These are phyloP conservation scores for Campoletis raptor DNA, from an alignment of 2,888 invertebrate genomes.

Conservation along the genomic window DNA sequence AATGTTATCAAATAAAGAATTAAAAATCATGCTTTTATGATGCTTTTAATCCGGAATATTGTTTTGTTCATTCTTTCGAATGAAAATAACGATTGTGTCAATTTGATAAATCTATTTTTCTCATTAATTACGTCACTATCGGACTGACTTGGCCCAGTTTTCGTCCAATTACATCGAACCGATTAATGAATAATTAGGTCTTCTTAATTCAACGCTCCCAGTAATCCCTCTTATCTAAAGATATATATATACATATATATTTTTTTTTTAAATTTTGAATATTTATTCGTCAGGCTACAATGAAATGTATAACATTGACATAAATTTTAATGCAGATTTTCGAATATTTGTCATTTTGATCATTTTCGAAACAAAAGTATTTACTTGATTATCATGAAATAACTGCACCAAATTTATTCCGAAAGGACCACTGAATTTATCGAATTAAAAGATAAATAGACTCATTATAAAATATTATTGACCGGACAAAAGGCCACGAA, in stretches of 20 bases:
- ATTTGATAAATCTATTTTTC: conserved; percentile 21
- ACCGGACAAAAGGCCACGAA: not conserved
- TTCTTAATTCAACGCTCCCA: not conserved
- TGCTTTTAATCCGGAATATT: not conserved
- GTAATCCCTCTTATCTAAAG: not conserved
- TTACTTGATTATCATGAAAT: not conserved
- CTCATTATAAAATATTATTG: not conserved
- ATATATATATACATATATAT: not conserved
- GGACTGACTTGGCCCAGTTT: not conserved
- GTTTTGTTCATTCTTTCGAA: not conserved
- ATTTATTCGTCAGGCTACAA: not conserved
- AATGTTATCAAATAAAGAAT: not conserved
- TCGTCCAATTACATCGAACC: not conserved
- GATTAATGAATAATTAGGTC: conserved; percentile 13
- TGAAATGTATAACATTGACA: not conserved
- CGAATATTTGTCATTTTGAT: not conserved
- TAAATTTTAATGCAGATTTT: not conserved
- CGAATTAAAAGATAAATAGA: not conserved
- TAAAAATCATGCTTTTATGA: not conserved
- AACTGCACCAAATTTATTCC: not conserved
- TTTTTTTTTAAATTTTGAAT: not conserved
- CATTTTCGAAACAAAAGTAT: not conserved
- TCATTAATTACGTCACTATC: conserved; percentile 2
- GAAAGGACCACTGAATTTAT: not conserved
- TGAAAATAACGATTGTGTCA: not conserved